These are phyloP conservation scores for Leptobrachium ailaonicum DNA, from an alignment of 2,113 vertebrate species.

Conservation along the genomic window DNA sequence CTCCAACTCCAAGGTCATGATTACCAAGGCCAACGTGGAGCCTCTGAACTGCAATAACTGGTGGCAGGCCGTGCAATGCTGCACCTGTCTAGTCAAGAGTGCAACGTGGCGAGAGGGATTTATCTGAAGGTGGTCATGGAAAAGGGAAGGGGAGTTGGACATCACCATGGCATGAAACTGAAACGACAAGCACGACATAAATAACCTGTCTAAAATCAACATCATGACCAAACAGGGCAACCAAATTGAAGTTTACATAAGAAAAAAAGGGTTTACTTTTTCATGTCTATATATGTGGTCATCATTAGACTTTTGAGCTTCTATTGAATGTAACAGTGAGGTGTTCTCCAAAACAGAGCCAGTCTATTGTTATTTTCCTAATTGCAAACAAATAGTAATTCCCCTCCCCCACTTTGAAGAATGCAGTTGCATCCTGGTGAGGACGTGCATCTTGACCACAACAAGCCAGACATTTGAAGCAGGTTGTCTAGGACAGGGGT, in stretches of 20 bases:
- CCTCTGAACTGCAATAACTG: slow-evolving; percentile 95
- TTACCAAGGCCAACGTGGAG: slow-evolving; percentile 93
- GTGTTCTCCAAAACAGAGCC: slow-evolving; percentile 53
- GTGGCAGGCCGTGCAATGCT: slow-evolving; percentile 98
- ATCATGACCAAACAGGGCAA: slow-evolving; percentile 62
- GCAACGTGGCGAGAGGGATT: slow-evolving; percentile 86
- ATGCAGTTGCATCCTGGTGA: too few relatives aligned
- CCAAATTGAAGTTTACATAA: slow-evolving; percentile 54
- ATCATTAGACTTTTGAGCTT: slow-evolving; percentile 50
- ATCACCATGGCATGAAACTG: slow-evolving; percentile 83
- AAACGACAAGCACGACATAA: slow-evolving; percentile 55
- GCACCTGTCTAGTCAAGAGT: slow-evolving; percentile 91
- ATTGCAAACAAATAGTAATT: too few relatives aligned
- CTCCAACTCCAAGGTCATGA: slow-evolving; percentile 96
- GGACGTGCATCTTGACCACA: too few relatives aligned
- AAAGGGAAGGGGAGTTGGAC: slow-evolving; percentile 73
- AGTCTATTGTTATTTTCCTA: slow-evolving; percentile 11
- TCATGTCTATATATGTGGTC: background rate
- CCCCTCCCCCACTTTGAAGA: too few relatives aligned
- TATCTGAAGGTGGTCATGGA: slow-evolving; percentile 78
- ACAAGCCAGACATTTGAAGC: too few relatives aligned
- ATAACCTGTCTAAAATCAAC: slow-evolving; percentile 59
- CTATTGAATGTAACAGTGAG: slow-evolving; percentile 60
- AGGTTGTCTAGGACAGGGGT: too few relatives aligned
- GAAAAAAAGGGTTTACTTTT: slow-evolving; percentile 57